Base-by-base conservation (phyloP, 2,113 vertebrate genomes). In the Nerophis ophidion region DNA sequence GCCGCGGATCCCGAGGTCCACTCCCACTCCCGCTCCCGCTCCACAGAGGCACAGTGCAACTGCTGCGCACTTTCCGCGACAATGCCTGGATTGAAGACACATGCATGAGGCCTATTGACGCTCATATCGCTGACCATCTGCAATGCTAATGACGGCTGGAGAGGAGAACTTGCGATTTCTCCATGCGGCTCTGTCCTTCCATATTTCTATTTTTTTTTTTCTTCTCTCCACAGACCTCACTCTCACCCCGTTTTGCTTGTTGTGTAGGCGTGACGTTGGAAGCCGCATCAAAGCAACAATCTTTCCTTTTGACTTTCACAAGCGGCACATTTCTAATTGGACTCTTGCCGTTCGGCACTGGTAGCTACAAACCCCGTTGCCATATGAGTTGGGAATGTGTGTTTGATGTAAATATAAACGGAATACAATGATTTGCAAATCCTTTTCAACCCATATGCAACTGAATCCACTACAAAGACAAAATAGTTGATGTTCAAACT, bases 11-110 rank as follows among this genome's bases (percentile, higher is more conserved):
- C 69, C 47, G 36, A 61, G 26, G 26, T 26, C 26, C 26, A 26
- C 26, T 77, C 77, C 58, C 46, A 72, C 83, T 77, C 84, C 84
- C 81, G 84, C 83, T 77, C 84, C 84, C 81, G 84, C 84, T 77
- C 77, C 68, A 36, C 10, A 60, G 71, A 33, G 59, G 54, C 72
- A 73, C 76, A 77, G 79, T 77, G 74, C 73, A 66, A 68, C 59
- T 26, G 46, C 72, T 66, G 71, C 81, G 68, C 68, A 58, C 63
- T 26, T 42, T 60, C 59, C 44, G 36, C 81, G 85, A 94, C 92
- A 93, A 93, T 91, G 87, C 84, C 61, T 58, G 87, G 84, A 93
- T 93, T 93, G 87, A 93, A 59, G 55, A 88, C 82, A 79, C 70
- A 90, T 91, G 87, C 87, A 85, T 89, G 89, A 88, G 84, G 63